Evolutionary conservation across 2,888 invertebrate species (phyloP), one percentile per base, ranked within the genome.

Genomic region (Ectobius pallidus): DNA sequence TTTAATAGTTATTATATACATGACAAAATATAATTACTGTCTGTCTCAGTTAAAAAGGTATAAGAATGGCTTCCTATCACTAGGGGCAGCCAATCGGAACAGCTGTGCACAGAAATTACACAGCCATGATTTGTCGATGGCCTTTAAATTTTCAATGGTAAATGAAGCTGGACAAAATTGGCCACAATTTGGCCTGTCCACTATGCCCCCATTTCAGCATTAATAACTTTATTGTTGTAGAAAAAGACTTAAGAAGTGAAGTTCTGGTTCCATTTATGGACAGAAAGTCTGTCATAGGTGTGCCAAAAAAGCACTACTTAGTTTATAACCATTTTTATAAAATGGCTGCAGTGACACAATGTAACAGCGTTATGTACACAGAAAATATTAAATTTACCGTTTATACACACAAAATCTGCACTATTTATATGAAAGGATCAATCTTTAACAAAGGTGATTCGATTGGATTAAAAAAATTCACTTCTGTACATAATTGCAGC

Each of bases 391-490:
- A 69, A 72, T 67, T 65, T 55, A 65, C 30, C 65, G 46, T n/a
- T 72, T 69, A 62, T 58, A 49, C 58, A 44, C 70, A 58, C 69
- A 42, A 68, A 49, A 67, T 69, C 71, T 71, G 71, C 62, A 58
- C 46, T 63, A 65, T 42, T 67, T 44, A 73, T 70, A 63, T 63
- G 62, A 58, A 70, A 49, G 22, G 18, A 34, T 46, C 55, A 67
- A 46, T 70, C 70, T 72, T 70, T 69, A 65, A 74, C 69, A 74
- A 65, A 74, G 69, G 72, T 72, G 71, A 71, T 71, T 67, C 55
- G 55, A 55, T 70, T 58, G 20, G 25, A 58, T 71, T n/a, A 67
- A 63, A 71, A 71, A 67, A 71, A 63, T 46, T 67, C 71, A 71
- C 71, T 65, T 67, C 65, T 71, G 65, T 63, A 62, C 65, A 65